Percentiles rank a stretch among this genome's conserved stretches.
phyloP scores from a whole-genome alignment of 1,140 invertebrate genomes.

The Saccostrea echinata region DNA sequence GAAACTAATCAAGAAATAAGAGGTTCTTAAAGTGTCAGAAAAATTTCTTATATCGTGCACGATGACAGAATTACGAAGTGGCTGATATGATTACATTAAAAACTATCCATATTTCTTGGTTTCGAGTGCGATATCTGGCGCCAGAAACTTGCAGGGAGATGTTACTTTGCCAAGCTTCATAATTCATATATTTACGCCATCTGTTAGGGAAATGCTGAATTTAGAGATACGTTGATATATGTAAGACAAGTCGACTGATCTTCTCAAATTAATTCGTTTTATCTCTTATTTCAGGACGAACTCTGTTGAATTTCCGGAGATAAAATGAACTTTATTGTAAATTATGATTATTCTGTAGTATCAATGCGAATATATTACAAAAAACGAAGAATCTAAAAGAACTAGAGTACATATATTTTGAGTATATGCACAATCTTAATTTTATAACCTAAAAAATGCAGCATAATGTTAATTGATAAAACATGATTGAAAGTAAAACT shows the following conservation, averaged over 20 bases:
- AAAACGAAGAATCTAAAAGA: no score
- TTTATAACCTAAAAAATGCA: not conserved
- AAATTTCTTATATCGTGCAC: not conserved
- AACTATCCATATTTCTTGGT: conserved; percentile 5
- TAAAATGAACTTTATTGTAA: conserved; percentile 15
- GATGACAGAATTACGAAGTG: conserved; percentile 11
- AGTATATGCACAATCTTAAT: no score
- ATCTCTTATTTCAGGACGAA: not conserved
- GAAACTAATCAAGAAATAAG: not conserved
- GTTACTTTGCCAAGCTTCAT: conserved; percentile 6
- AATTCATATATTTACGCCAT: conserved; percentile 20
- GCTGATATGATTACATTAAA: conserved; percentile 8
- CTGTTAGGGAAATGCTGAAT: conserved; percentile 15
- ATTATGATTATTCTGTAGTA: not conserved
- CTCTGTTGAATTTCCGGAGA: conserved; percentile 17
- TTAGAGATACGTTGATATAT: not conserved
- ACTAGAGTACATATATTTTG: no score
- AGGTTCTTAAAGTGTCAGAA: not conserved
- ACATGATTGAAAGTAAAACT: not conserved
- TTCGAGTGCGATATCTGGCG: conserved; percentile 13
- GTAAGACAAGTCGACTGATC: not conserved
- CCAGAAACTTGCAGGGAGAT: conserved; percentile 18
- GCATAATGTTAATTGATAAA: not conserved
- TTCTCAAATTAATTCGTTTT: not conserved
- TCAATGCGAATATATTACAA: no score